A percentile compares a stretch with the other conserved stretches of the same genome.
Evolutionary conservation across 2,888 invertebrate genomes (phyloP).

Genomic region (Cacoxenus indagator): DNA sequence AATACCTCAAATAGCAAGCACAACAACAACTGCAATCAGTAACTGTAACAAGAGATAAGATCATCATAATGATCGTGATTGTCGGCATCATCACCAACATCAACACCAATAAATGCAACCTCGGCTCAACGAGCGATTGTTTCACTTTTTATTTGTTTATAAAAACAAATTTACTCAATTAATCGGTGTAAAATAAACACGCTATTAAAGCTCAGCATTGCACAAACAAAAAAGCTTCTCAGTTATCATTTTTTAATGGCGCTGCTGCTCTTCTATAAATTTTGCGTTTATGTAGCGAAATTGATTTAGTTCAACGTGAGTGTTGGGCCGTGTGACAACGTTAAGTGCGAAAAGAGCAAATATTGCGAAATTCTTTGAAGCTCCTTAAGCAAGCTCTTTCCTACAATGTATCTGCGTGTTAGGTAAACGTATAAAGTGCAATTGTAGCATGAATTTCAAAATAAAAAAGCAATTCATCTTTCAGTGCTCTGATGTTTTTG

Average conservation of each 20-base stretch:
- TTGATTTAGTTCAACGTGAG: conserved; percentile 15
- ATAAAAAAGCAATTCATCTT: background rate
- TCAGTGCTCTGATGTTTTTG: conserved; percentile 20
- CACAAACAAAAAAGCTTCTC: conserved; percentile 1
- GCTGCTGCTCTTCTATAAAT: conserved; percentile 9
- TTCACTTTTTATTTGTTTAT: conserved; percentile 43
- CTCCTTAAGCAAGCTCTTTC: background rate
- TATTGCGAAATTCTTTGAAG: too few species aligned
- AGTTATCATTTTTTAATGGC: background rate
- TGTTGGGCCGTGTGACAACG: background rate
- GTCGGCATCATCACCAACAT: background rate
- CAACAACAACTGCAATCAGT: background rate
- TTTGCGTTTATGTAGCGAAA: background rate
- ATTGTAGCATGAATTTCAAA: background rate
- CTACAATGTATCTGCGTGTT: background rate
- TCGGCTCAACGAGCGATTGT: conserved; percentile 31
- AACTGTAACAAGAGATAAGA: background rate
- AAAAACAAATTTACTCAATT: background rate
- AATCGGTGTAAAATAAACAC: conserved; percentile 42
- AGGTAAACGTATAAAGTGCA: background rate
- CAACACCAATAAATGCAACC: background rate
- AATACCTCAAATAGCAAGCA: background rate
- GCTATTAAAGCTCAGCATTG: conserved; percentile 43
- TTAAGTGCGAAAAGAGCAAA: background rate
- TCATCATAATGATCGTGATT: background rate